Evolutionary conservation across 1,140 invertebrate species (phyloP), one percentile per base, ranked within the genome.

Genomic region (Stenopsyche tienmushanensis): DNA sequence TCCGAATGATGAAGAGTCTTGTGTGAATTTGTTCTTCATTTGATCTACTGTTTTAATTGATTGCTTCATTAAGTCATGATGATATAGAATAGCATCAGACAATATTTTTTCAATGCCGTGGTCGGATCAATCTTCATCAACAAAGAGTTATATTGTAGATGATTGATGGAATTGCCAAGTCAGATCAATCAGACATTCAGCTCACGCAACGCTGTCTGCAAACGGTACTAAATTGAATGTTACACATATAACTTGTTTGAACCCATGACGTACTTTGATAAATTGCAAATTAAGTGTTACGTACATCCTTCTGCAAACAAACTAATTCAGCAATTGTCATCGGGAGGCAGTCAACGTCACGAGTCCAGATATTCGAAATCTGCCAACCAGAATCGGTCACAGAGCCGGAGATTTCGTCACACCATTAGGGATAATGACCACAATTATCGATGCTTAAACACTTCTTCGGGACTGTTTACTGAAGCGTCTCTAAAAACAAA

Each of bases 211-310:
- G 34, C 55, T 5, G 7, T 18, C 44, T 13, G 10, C 8, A 5
- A 5, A 34, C 29, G 29, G 17, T 42, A 24, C 57, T 29, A 10
- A 3, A 17, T 8, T 24, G 25, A 15, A 57, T 20, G 39, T 57
- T 53, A 57, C 39, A 34, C 15, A 24, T 42, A 54, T n/a, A n/a
- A n/a, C n/a, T n/a, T n/a, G n/a, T n/a, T 39, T n/a, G 34, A 39
- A 39, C n/a, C 34, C n/a, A n/a, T 39, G 34, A 39, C 34, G 44
- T 47, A 47, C 44, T 18, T 8, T 60, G 57, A 60, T 39, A 60
- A 60, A 60, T 60, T 60, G 57, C 42, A 47, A 47, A 60, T 60
- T 60, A 44, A 60, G 57, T 44, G 42, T 26, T 60, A 34, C 57
- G 44, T 39, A 42, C 57, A 3, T 60, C 20, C 57, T 47, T 47